A percentile compares a stretch with the other conserved stretches of the same genome.
phyloP scores from a whole-genome alignment of 2,797 vertebrate genomes.

The Myoxocephalus aenaeus region DNA sequence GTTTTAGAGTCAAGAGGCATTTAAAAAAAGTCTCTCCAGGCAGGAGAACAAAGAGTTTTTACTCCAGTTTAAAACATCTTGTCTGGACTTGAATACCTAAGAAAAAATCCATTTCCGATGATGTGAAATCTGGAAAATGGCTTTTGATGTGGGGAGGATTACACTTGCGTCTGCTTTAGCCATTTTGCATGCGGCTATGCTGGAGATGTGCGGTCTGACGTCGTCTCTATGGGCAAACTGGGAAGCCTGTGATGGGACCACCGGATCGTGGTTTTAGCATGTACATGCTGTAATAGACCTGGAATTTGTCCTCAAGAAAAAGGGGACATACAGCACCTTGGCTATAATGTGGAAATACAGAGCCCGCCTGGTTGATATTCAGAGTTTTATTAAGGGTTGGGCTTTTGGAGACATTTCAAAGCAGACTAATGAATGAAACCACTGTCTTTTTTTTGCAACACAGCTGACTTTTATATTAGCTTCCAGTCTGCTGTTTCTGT shows the following conservation, averaged over 20 bases:
- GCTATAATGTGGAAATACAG: slow-evolving; percentile 31
- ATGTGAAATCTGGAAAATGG: slow-evolving; percentile 38
- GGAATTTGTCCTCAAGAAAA: slow-evolving; percentile 32
- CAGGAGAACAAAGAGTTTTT: slow-evolving; percentile 64
- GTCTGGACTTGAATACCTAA: slow-evolving; percentile 36
- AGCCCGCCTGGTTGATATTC: slow-evolving; percentile 11
- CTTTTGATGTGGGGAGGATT: background rate
- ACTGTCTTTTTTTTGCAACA: slow-evolving; percentile 66
- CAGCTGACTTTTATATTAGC: slow-evolving; percentile 70
- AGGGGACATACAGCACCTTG: background rate
- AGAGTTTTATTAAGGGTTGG: slow-evolving; percentile 56
- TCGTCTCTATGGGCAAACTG: slow-evolving; percentile 62
- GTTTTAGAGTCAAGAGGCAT: slow-evolving; percentile 49
- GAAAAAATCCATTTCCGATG: slow-evolving; percentile 34
- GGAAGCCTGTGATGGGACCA: slow-evolving; percentile 45
- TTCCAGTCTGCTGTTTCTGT: slow-evolving; percentile 51
- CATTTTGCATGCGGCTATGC: slow-evolving; percentile 46
- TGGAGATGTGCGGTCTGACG: slow-evolving; percentile 55
- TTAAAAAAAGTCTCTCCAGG: slow-evolving; percentile 8
- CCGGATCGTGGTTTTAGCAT: slow-evolving; percentile 22
- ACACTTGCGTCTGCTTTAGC: slow-evolving; percentile 59
- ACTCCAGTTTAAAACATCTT: slow-evolving; percentile 47
- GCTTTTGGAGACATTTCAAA: slow-evolving; percentile 64
- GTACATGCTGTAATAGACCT: slow-evolving; percentile 23
- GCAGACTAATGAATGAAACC: slow-evolving; percentile 73